Evolutionary conservation across 2,113 vertebrate species (phyloP), one percentile per base, ranked within the genome.

Genomic region (Todiramphus chloris): DNA sequence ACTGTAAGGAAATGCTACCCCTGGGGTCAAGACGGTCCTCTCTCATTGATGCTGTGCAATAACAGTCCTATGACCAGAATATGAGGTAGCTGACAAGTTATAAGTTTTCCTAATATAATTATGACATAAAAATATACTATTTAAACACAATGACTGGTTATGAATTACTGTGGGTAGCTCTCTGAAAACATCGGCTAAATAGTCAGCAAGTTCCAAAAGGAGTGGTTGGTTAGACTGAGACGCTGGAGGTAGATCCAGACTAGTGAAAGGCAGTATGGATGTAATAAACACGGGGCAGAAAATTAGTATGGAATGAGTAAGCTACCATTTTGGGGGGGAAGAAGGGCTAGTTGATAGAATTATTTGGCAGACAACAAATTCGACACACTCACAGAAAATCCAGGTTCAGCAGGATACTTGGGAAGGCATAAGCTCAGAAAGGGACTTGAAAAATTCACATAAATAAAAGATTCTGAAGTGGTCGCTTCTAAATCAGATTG

Each of bases 21-120:
- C 9, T 0, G 0, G 13, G 73, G 18, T 51, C 28, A 64, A 51
- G 50, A 31, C 6, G 5, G 28, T 16, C 8, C 13, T 12, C 11
- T 11, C 48, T 31, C 23, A 75, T 8, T 0, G 41, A 44, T 9
- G 23, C 62, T 63, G 23, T n/a, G 33, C 11, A 37, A 51, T 12
- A 14, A 5, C 33, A 41, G 31, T 19, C 41, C 48, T 2, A 0
- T 6, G 13, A 50, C 18, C 11, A 50, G n/a, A 50, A 56, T 17
- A 43, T 3, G 3, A 6, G 19, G 16, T 4, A 28, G 37, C 58
- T 37, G 30, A 7, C 16, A 48, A 69, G n/a, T 13, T 8, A 7
- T 4, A 31, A 46, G n/a, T 33, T 70, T 85, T 46, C 41, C 69
- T 41, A 53, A 64, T 20, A 59, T 13, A 23, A 46, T 10, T 10